phyloP scores from a whole-genome alignment of 2,113 vertebrate genomes.

The Aegotheles bennettii region DNA sequence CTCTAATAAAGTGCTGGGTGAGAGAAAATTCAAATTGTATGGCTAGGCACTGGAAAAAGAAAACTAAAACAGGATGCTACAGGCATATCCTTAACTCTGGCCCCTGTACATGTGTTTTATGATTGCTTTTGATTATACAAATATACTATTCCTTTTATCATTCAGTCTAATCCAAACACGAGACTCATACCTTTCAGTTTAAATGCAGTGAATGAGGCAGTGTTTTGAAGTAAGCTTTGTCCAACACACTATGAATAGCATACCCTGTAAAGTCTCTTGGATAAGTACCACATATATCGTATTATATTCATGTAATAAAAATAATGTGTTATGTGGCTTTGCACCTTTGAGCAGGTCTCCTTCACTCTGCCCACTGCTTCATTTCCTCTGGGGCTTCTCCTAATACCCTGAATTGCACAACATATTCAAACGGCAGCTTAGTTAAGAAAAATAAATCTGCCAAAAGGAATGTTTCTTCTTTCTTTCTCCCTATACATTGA shows the following conservation, averaged over 20 bases:
- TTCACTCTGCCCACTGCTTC: not conserved
- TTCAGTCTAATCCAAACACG: not conserved
- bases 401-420: not conserved
- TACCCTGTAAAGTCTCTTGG: slow-evolving; percentile 13
- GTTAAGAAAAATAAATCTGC: slow-evolving; percentile 3
- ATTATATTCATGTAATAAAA: slow-evolving; percentile 39
- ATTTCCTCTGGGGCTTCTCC: not conserved
- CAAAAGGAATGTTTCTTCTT: not conserved
- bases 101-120: not conserved
- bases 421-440: not conserved
- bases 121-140: slow-evolving; percentile 1
- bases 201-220: not conserved
- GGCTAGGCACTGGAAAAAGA: not conserved
- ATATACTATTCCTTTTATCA: slow-evolving; percentile 14
- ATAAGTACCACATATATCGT: slow-evolving; percentile 1
- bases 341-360: slow-evolving; percentile 8
- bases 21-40: not conserved
- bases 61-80: not conserved
- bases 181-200: not conserved
- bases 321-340: not conserved
- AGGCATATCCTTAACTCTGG: not conserved
- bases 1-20: not conserved
- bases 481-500: not conserved
- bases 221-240: slow-evolving; percentile 33
- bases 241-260: not conserved